Conservation (phyloP, 2,113 vertebrate genomes). For the Tor tambroides region DNA sequence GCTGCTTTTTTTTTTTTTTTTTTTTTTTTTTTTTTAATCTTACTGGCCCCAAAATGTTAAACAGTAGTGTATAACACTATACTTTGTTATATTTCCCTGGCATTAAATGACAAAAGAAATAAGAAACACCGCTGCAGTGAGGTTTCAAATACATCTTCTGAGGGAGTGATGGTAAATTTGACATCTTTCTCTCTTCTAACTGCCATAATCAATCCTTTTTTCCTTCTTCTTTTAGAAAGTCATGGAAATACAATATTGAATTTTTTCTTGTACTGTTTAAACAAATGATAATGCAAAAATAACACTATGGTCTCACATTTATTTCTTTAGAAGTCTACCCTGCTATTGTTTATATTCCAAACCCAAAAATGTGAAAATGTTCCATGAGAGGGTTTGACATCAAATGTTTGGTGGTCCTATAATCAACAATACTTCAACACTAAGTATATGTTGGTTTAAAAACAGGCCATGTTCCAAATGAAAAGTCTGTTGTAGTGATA, state of each 20-base stretch:
- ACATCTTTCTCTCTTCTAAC: neutral
- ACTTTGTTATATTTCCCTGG: neutral
- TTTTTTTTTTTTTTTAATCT: too few species aligned
- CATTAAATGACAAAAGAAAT: too few species aligned
- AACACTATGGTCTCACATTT: neutral
- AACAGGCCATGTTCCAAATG: neutral
- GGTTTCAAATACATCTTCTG: neutral
- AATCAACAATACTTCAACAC: neutral
- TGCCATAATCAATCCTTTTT: neutral
- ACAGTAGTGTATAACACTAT: neutral
- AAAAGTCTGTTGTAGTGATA: neutral
- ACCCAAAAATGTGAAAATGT: conserved; percentile 11
- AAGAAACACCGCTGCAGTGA: neutral
- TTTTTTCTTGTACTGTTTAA: neutral
- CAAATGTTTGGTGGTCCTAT: neutral
- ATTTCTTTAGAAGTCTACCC: neutral
- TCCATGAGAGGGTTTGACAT: neutral
- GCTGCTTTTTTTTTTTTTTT: too few species aligned
- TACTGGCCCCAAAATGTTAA: neutral
- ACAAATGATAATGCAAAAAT: neutral
- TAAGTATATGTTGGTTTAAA: neutral
- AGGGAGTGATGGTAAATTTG: neutral
- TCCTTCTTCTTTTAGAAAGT: neutral
- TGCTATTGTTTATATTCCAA: neutral
- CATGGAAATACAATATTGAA: neutral